Conservation (phyloP, 2,888 invertebrate genomes). For the Eugnorisma glareosa region DNA sequence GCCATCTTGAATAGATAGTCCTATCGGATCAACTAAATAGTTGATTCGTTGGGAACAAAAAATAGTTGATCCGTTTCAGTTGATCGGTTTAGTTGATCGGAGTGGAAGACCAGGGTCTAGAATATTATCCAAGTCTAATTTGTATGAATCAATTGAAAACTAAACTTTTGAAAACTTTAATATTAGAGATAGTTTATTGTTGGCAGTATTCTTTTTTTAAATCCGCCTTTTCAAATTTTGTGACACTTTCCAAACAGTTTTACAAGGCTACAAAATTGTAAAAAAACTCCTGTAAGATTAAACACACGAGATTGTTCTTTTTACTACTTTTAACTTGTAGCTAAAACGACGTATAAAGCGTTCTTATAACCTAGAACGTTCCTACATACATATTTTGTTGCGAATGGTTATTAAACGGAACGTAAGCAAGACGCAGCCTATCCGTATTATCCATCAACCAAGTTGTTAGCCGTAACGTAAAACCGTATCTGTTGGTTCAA, state of each 20-base stretch:
- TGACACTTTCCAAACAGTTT: background rate
- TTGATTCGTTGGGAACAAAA: no score
- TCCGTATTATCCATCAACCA: background rate
- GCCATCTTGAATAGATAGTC: no score
- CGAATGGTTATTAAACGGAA: slow-evolving; percentile 3
- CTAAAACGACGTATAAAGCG: background rate
- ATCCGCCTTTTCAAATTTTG: background rate
- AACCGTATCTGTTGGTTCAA: background rate
- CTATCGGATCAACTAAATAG: no score
- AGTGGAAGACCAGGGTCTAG: no score
- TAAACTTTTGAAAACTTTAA: background rate
- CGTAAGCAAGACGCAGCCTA: background rate
- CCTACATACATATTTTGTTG: background rate
- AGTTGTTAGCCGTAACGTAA: slow-evolving; percentile 6
- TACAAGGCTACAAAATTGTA: background rate
- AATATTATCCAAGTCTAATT: no score
- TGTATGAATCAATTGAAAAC: background rate
- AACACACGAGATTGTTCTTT: background rate
- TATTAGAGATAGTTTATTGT: background rate
- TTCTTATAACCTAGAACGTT: background rate
- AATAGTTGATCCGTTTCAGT: no score
- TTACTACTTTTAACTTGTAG: slow-evolving; percentile 13
- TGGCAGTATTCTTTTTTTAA: background rate
- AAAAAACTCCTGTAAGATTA: background rate
- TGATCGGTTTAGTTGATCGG: no score